Evolutionary conservation across 2,888 invertebrate genomes (phyloP).

Genomic region (Drosophila ezoana): DNA sequence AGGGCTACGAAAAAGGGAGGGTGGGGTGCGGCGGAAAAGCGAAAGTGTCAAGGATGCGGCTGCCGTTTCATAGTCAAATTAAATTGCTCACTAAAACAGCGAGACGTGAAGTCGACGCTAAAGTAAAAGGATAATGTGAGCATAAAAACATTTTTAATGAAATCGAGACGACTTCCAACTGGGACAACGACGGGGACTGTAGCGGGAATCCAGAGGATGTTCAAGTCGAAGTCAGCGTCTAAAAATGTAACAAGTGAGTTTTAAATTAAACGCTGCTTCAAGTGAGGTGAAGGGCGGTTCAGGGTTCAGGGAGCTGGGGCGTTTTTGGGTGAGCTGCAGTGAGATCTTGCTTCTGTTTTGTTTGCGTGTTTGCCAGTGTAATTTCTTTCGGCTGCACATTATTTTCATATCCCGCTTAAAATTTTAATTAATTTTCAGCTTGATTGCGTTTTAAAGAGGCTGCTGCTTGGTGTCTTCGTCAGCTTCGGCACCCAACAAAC

Average conservation of each 20-base stretch:
- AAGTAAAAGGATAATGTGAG: conserved; percentile 76
- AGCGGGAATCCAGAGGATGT: conserved; percentile 4
- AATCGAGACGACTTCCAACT: conserved; percentile 78
- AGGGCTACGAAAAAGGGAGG: neutral
- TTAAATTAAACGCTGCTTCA: conserved; percentile 60
- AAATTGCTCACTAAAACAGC: conserved; percentile 69
- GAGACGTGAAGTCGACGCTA: conserved; percentile 49
- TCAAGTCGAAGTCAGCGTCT: conserved; percentile 51
- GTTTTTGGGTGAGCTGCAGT: conserved; percentile 12
- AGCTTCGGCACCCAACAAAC: conserved; percentile 51
- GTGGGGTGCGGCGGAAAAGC: conserved; percentile 52
- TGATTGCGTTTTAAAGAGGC: conserved; percentile 84
- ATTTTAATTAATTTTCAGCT: conserved; percentile 84
- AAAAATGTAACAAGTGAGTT: conserved; percentile 80
- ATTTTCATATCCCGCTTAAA: conserved; percentile 81
- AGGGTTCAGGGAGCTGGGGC: conserved; percentile 19
- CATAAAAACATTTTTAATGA: conserved; percentile 82
- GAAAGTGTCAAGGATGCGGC: conserved; percentile 80
- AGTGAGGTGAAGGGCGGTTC: conserved; percentile 4
- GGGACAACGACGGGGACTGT: conserved; percentile 37
- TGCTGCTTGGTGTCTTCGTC: conserved; percentile 58
- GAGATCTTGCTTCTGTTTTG: conserved; percentile 24
- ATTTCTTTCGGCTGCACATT: conserved; percentile 67
- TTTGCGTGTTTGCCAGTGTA: conserved; percentile 36
- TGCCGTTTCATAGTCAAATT: conserved; percentile 74